Base-by-base conservation (phyloP, 2,113 vertebrate species). In the Anarrhichthys ocellatus region DNA sequence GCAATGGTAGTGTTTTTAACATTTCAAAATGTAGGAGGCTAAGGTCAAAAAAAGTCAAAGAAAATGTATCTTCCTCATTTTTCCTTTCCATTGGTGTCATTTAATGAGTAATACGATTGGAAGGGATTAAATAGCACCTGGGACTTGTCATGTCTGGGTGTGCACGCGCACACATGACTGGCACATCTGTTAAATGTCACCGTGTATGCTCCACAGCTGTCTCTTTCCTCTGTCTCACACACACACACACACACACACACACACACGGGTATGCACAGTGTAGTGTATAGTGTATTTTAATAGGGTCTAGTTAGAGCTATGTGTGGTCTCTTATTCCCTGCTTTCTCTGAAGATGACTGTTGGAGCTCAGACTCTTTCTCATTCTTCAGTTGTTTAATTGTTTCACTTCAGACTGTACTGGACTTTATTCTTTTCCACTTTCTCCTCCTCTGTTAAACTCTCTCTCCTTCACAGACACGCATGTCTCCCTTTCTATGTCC, bases 111-210 rank as follows among this genome's bases (percentile, higher is more conserved):
- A 82, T 56, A 22, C 64, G 11, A 68, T 52, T 71, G 4, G 20
- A 14, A 62, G 17, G 54, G 58, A 88, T 78, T 76, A 80, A 75
- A 61, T 11, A 44, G 29, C 38, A 15, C 52, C 71, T 48, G 64
- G 59, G 66, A 83, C 59, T 29, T n/a, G 75, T 75, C 81, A 62
- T 73, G 73, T 80, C 68, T 83, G 13, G 0, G 56, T 75, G 79
- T 34, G 59, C 46, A 42, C 48, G 22, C 46, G 62, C 63, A 66
- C 65, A 67, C 62, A 72, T 18, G 78, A 15, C 42, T 27, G 27
- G 71, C 79, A 87, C 82, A 84, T 88, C 81, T 82, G 81, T 46
- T 87, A 79, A 91, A 92, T 81, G 68, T 86, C 85, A 86, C 38
- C 7, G n/a, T 75, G 34, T 76, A 64, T 73, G 71, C 65, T 62